Evolutionary conservation across 2,888 invertebrate genomes (phyloP), one percentile per base, ranked within the genome.

Genomic region (Molorchus minor): DNA sequence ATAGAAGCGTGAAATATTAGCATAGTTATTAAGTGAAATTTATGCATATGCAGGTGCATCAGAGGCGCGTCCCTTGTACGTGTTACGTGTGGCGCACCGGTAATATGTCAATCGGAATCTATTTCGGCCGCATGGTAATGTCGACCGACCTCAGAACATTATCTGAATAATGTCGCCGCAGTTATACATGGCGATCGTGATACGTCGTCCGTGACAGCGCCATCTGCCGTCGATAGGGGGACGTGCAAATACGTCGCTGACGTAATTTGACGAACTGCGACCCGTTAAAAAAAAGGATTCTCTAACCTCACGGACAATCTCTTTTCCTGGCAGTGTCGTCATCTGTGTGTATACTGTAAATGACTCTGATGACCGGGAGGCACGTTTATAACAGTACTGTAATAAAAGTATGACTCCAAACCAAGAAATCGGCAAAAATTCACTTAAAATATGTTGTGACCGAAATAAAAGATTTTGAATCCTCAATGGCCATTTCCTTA

Each of bases 141-240:
- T 30, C 43, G 63, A 41, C 51, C 56, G 21, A 56, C n/a, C 63
- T 59, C 57, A 59, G 63, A 63, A 63, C 58, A 66, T 63, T 62
- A 63, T 66, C 65, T 61, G 65, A 66, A 66, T 66, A 66, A 66
- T 66, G 65, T 61, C 33, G 44, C 56, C 45, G 62, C 58, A 58
- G 62, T 65, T 63, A 63, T 61, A 63, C 62, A 61, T 57, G 59
- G 64, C 45, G 58, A 64, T 64, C 62, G 56, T 62, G 60, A 66
- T 66, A 56, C 64, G 62, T 66, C 56, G 62, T 62, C 58, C 58
- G 60, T 62, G 62, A 62, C 61, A 61, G 19, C 57, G 58, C 64
- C 66, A 66, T 64, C 66, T 66, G 66, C 58, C 46, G 66, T 66
- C 66, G 56, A 58, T n/a, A 62, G 61, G 52, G 49, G 52, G 29